A percentile compares a stretch with the other conserved stretches of the same genome.
These are phyloP conservation scores for Mactra quadrangularis DNA, from an alignment of 1,140 invertebrate genomes.

Conservation along the genomic window DNA sequence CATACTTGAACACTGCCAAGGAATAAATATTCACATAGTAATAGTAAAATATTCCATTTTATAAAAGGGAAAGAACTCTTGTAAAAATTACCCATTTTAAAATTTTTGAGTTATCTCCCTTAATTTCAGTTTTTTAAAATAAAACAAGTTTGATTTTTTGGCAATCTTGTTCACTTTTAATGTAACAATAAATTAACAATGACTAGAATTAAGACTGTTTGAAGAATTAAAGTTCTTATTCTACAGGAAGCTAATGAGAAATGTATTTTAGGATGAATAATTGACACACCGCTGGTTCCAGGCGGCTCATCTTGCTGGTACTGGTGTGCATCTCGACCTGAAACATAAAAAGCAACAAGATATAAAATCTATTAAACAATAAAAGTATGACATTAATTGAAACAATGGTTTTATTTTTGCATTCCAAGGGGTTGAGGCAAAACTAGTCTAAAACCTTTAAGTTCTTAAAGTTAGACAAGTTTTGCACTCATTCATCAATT, in stretches of 20 bases:
- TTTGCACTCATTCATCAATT: neutral
- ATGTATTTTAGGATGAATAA: neutral
- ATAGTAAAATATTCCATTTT: neutral
- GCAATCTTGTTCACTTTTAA: conserved; percentile 11
- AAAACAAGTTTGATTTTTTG: conserved; percentile 41
- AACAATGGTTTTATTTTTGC: neutral
- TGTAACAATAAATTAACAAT: conserved; percentile 47
- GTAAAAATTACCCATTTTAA: neutral
- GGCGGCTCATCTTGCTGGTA: conserved; percentile 49
- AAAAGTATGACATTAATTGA: neutral
- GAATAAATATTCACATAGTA: neutral
- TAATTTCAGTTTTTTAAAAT: conserved; percentile 1
- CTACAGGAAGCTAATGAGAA: conserved; percentile 21
- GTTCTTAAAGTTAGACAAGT: neutral
- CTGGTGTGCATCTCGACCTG: conserved; percentile 56
- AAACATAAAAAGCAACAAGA: conserved; percentile 14
- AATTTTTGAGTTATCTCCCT: neutral
- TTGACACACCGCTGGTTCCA: neutral
- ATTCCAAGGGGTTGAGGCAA: neutral
- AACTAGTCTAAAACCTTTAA: neutral
- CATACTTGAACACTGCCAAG: neutral
- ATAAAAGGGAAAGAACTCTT: neutral
- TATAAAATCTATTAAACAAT: neutral
- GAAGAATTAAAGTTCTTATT: conserved; percentile 36
- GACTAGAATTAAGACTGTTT: conserved; percentile 52